Percentiles rank a stretch among this genome's conserved stretches.
Evolutionary conservation across 1,140 invertebrate species (phyloP).

Genomic region (Campoletis sonorensis): DNA sequence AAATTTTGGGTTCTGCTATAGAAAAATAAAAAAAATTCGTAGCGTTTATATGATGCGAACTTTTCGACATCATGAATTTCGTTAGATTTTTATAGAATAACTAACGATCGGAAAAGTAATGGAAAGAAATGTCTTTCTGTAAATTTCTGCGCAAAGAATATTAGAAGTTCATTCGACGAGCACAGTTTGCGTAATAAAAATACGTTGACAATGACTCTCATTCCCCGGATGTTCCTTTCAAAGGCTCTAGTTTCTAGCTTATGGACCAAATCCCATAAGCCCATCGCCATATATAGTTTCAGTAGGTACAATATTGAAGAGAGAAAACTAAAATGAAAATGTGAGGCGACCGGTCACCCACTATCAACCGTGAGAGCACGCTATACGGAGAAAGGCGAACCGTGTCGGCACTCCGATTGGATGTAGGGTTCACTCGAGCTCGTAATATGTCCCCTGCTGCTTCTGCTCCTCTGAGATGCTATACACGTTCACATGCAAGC

Average conservation of each 20-base stretch:
- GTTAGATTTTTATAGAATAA: too few species aligned
- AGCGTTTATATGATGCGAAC: too few species aligned
- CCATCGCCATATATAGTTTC: background rate
- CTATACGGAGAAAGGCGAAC: constrained; percentile 44
- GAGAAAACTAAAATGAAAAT: background rate
- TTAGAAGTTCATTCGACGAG: too few species aligned
- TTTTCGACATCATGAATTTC: too few species aligned
- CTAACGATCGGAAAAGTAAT: too few species aligned
- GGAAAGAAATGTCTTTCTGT: too few species aligned
- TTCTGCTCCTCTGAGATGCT: background rate
- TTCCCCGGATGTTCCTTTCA: background rate
- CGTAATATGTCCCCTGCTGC: constrained; percentile 8
- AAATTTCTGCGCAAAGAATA: too few species aligned
- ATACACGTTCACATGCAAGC: background rate
- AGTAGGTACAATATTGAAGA: background rate
- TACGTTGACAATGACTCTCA: background rate
- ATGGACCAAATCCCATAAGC: background rate
- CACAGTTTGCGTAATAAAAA: too few species aligned
- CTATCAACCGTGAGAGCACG: constrained; percentile 3
- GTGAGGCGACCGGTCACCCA: constrained; percentile 42
- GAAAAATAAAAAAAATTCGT: too few species aligned
- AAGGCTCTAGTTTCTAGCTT: background rate
- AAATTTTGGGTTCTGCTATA: too few species aligned
- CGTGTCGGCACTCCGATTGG: constrained; percentile 46
- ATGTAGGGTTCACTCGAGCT: constrained; percentile 4